phyloP scores from a whole-genome alignment of 2,888 invertebrate species.

The Parnassius apollo region DNA sequence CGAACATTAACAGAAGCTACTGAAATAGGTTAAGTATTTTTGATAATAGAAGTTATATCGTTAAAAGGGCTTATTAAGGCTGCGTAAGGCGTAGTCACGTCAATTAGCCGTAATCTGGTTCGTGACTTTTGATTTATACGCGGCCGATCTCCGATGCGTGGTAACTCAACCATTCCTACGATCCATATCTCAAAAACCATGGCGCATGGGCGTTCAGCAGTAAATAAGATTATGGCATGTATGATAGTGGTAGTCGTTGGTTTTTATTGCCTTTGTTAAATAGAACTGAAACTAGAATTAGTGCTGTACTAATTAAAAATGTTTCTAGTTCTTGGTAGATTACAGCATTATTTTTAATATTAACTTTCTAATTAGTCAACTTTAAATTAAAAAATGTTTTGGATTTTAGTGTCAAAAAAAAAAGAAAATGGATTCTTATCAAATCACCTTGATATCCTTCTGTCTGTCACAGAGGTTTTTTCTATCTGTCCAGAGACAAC shows the following conservation, averaged over 20 bases:
- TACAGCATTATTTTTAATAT: not conserved
- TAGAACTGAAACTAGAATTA: not conserved
- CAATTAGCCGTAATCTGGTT: slow-evolving; percentile 71
- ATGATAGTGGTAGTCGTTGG: slow-evolving; percentile 33
- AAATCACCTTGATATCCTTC: too few species aligned
- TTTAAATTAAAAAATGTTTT: not conserved
- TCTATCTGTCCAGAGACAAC: too few species aligned
- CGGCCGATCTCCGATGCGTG: slow-evolving; percentile 69
- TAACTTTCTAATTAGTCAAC: not conserved
- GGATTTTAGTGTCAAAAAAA: too few species aligned
- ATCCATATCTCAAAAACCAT: slow-evolving; percentile 55
- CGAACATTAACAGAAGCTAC: slow-evolving; percentile 40
- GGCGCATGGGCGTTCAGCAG: slow-evolving; percentile 44
- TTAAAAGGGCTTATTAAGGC: slow-evolving; percentile 74
- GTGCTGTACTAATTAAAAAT: slow-evolving; percentile 2
- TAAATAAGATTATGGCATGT: slow-evolving; percentile 64
- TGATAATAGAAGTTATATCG: slow-evolving; percentile 73
- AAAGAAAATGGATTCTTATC: too few species aligned
- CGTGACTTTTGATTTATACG: slow-evolving; percentile 78
- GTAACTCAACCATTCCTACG: slow-evolving; percentile 48
- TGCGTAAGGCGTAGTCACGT: slow-evolving; percentile 66
- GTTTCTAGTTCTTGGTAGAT: too few species aligned
- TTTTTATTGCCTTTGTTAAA: slow-evolving; percentile 23
- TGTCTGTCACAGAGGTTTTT: too few species aligned
- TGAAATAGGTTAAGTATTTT: slow-evolving; percentile 76